Base-by-base conservation (phyloP, 2,797 vertebrate species). In the Okamejei kenojei region DNA sequence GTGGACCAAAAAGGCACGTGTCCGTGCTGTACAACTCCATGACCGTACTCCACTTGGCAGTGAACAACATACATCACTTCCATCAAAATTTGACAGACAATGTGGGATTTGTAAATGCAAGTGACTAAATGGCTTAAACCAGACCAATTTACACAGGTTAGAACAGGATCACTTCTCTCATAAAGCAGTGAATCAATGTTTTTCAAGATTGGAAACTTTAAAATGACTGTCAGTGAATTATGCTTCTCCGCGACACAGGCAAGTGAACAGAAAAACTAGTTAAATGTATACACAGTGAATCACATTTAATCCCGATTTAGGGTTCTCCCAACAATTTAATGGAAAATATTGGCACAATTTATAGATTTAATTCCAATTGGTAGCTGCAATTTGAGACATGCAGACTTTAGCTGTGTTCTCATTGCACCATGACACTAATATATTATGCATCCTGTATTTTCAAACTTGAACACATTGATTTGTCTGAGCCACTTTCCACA, bases 401-500 rank as follows among this genome's bases (percentile, higher is more conserved):
- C 35, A 74, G 32, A 13, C 65, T 35, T 11, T 29, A 38, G 32
- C 65, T 23, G 68, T 74, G 32, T 26, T 73, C 32, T 38, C 35
- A 32, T 15, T 61, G 29, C 61, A 63, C 4, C 26, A 63, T 45
- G 45, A 45, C 45, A 45, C 45, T 38, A 71, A n/a, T 23, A 32
- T 35, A 65, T 29, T 38, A 65, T 35, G 65, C 23, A 68, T 90
- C 32, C 86, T 92, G 71, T 71, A 92, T 92, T 92, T 74, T 92
- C 71, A 74, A 91, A 74, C 21, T 32, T 90, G 88, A 90, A 90
- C 13, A 76, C 23, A 74, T 91, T 54, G 35, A 91, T 29, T 74
- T 92, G 90, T 45, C 38, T 74, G 71, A 92, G 71, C 38, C 45
- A 90, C 95, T 95, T 96, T 95, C 96, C 96, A 97, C 96, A 95